Percentiles rank a stretch among this genome's conserved stretches.
Conservation (phyloP, 2,888 invertebrate species). For the Sesamia inferens region DNA sequence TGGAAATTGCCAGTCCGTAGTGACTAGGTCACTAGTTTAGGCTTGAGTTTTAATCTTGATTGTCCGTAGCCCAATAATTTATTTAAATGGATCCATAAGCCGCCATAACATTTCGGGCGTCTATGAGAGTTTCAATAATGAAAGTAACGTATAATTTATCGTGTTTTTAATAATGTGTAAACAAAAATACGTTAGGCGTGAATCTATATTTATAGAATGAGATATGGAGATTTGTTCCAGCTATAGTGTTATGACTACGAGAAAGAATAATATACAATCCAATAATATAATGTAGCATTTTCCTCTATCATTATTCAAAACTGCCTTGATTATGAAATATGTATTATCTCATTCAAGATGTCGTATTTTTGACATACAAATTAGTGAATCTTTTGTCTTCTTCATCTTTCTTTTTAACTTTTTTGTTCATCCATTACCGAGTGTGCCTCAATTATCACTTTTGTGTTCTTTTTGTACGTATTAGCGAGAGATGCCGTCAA, state of each 20-base stretch:
- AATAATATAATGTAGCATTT: constrained; percentile 1
- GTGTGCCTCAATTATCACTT: constrained; percentile 74
- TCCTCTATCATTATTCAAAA: not conserved
- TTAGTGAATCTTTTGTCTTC: constrained; percentile 37
- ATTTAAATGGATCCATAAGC: not conserved
- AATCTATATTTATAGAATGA: constrained; percentile 6
- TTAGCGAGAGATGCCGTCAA: constrained; percentile 75
- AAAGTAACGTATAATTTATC: not conserved
- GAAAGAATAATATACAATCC: constrained; percentile 15
- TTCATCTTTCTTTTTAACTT: constrained; percentile 17
- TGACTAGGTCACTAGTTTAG: constrained; percentile 17
- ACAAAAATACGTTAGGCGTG: not conserved
- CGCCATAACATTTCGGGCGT: not conserved
- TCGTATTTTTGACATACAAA: constrained; percentile 36
- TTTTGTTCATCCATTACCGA: constrained; percentile 59
- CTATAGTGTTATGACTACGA: constrained; percentile 19
- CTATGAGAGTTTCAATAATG: not conserved
- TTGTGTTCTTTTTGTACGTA: constrained; percentile 64
- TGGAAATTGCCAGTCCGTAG: constrained; percentile 1
- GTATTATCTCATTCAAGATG: constrained; percentile 44
- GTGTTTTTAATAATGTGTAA: not conserved
- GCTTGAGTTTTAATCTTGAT: constrained; percentile 1
- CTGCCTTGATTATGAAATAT: constrained; percentile 21
- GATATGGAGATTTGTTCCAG: constrained; percentile 11
- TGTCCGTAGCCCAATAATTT: not conserved